Evolutionary conservation across 1,140 invertebrate species (phyloP).

Genomic region (Agrilus planipennis): DNA sequence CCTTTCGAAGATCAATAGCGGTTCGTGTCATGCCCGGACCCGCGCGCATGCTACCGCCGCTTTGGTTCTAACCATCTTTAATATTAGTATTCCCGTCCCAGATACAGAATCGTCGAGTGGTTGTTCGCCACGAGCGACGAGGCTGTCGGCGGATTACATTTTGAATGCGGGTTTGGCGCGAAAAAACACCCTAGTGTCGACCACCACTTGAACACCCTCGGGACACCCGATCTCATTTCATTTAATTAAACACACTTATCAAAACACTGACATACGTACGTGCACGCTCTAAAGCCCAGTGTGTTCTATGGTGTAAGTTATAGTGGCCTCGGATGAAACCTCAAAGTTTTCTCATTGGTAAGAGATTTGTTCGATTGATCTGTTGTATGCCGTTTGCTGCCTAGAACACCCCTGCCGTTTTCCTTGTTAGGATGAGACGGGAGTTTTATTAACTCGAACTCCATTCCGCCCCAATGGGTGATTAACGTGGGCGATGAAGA

Average conservation of each 20-base stretch:
- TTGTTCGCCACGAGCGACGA: slow-evolving; percentile 2
- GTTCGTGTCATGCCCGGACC: slow-evolving; percentile 8
- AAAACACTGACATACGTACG: not conserved
- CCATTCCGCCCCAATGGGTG: no score
- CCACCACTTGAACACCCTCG: not conserved
- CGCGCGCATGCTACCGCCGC: slow-evolving; percentile 8
- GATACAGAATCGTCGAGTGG: slow-evolving; percentile 7
- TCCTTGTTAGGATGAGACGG: no score
- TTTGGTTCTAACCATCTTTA: slow-evolving; percentile 1
- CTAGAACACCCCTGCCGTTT: no score
- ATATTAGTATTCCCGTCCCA: slow-evolving; percentile 12
- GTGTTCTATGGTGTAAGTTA: slow-evolving; percentile 20
- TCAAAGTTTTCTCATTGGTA: slow-evolving; percentile 15
- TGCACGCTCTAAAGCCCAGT: not conserved
- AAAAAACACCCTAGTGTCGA: no score
- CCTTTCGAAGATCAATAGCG: slow-evolving; percentile 5
- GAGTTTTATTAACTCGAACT: no score
- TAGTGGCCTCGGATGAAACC: slow-evolving; percentile 22
- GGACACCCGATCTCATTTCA: not conserved
- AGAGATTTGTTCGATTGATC: no score
- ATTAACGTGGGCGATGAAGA: no score
- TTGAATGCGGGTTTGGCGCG: slow-evolving; percentile 7
- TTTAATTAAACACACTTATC: not conserved
- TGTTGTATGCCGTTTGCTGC: no score
- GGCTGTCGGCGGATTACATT: slow-evolving; percentile 4